Percentiles rank a stretch among this genome's conserved stretches.
Conservation (phyloP, 1,140 invertebrate species). For the Mycetomoellerius zeteki region DNA sequence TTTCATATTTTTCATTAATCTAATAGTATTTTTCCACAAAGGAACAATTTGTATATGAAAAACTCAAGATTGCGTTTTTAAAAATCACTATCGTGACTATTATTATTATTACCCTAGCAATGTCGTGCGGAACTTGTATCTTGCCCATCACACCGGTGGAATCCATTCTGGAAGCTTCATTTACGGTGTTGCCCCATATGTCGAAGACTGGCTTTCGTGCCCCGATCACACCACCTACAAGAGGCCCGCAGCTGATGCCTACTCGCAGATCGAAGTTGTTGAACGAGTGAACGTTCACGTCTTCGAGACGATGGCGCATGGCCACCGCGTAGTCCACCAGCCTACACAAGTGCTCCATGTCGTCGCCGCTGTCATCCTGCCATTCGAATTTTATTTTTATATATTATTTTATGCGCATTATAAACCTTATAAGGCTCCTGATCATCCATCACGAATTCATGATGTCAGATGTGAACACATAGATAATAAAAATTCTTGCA, state of each 20-base stretch:
- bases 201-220: conserved; percentile 99
- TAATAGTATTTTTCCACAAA: too few species aligned
- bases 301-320: conserved; percentile 95
- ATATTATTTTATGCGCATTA: not conserved
- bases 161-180: conserved; percentile 98
- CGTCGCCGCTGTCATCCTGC: conserved; percentile 87
- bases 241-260: conserved; percentile 96
- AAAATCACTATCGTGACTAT: not conserved
- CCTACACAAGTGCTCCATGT: conserved; percentile 93
- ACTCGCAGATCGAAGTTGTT: conserved; percentile 98
- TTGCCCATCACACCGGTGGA: conserved; percentile 95
- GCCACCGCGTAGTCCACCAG: conserved; percentile 98
- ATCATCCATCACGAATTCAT: too few species aligned
- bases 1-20: too few species aligned
- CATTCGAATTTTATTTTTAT: not conserved
- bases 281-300: conserved; percentile 98
- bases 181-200: conserved; percentile 99
- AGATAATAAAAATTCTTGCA: too few species aligned
- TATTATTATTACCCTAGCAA: conserved; percentile 89
- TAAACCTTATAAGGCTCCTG: not conserved
- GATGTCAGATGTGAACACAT: too few species aligned
- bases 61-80: not conserved
- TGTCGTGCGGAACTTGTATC: conserved; percentile 95
- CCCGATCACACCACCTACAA: conserved; percentile 99
- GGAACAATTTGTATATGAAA: not conserved